Percentiles rank a stretch among this genome's conserved stretches.
Evolutionary conservation across 2,888 invertebrate genomes (phyloP).

Genomic region (Limnephilus auricula): DNA sequence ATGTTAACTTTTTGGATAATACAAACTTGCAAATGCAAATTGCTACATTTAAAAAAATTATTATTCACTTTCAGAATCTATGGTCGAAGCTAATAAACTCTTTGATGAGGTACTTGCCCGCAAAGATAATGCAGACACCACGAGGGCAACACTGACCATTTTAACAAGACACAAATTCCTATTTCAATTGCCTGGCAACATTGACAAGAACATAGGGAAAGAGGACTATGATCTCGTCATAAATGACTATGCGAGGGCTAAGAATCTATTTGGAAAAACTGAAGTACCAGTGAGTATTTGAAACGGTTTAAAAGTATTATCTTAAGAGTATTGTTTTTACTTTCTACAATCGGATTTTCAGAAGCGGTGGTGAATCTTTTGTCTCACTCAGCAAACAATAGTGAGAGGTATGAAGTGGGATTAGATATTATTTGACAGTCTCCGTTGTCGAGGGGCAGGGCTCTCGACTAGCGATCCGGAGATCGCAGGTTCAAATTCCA

Average conservation of each 20-base stretch:
- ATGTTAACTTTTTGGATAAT: too few species aligned
- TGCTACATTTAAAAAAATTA: not conserved
- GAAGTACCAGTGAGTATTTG: conserved; percentile 83
- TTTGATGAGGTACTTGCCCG: conserved; percentile 95
- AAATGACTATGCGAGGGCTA: conserved; percentile 97
- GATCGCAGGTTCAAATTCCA: too few species aligned
- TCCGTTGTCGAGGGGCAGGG: too few species aligned
- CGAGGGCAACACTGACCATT: conserved; percentile 94
- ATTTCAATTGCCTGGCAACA: conserved; percentile 96
- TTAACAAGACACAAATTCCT: conserved; percentile 96
- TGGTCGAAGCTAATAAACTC: conserved; percentile 92
- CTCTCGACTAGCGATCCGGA: too few species aligned
- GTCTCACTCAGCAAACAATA: too few species aligned
- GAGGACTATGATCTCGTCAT: conserved; percentile 98
- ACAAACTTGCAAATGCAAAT: too few species aligned
- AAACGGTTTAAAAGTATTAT: not conserved
- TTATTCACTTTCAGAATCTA: conserved; percentile 82
- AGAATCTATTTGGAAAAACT: conserved; percentile 95
- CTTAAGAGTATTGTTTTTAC: too few species aligned
- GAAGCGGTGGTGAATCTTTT: too few species aligned
- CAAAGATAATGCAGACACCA: conserved; percentile 96
- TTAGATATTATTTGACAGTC: too few species aligned
- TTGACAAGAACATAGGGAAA: conserved; percentile 94
- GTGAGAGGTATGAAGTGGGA: too few species aligned
- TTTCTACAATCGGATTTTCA: too few species aligned